Base-by-base conservation (phyloP, 2,888 invertebrate species). In the Ichneumoninae sp. region DNA sequence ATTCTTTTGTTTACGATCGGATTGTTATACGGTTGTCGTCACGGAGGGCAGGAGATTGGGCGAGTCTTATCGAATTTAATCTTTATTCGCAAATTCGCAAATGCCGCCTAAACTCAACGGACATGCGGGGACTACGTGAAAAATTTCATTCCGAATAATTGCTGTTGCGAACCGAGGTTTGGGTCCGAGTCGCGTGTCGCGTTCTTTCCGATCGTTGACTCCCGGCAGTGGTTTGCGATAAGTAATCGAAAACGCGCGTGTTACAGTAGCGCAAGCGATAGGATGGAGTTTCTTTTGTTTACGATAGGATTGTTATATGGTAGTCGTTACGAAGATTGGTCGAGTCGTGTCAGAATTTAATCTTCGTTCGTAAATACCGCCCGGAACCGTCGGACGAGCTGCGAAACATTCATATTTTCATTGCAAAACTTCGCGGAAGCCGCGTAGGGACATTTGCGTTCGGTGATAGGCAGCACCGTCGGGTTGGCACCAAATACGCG, bases 111-210 rank as follows among this genome's bases (percentile, higher is more conserved):
- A 7, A 33, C 13, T 30, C 22, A 30, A 13, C 60, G 60, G 60
- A 33, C 60, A 16, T 33, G 60, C 60, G 30, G 26, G 33, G 60
- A 33, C 91, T 96, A 95, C 73, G 97, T 94, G 26, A 94, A 90
- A 91, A 97, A 98, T 92, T 97, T 97, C 98, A 98, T 98, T 94
- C 50, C 44, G 10, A 26, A 33, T 8, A 70, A 65, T 65, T 36
- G 33, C n/a, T 30, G 30, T 5, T 5, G 30, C 30, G 30, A 30
- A 30, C 30, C 30, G 30, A 30, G 5, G 0, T 3, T 30, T 6
- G 16, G 16, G 19, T 60, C 16, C 26, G 26, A 3, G 16, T 30
- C 26, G 13, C 30, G 16, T 60, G 30, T 26, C 26, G 52, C 19
- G 52, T 52, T 19, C 4, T n/a, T 19, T 19, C 52, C 54, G 22